Base-by-base conservation (phyloP, 2,113 vertebrate species). In the Cephalopterus ornatus region DNA sequence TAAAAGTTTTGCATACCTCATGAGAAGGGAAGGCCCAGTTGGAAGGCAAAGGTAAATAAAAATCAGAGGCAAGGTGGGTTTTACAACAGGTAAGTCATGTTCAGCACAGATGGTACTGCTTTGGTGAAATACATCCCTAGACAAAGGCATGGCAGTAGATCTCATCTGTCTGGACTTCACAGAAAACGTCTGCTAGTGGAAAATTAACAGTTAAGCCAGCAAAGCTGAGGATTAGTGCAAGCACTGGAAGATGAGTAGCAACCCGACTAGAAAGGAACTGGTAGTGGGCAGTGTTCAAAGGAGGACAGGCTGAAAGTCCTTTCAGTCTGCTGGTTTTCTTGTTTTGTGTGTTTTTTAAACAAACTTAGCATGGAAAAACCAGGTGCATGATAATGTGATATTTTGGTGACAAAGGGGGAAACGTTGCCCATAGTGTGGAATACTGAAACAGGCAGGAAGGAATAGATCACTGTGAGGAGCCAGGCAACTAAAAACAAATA, bases 401-500 rank as follows among this genome's bases (percentile, higher is more conserved):
- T 59, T 95, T 81, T 74, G 56, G 56, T 86, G 86, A 76, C 72
- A 46, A 62, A 78, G 68, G 52, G 65, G 66, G 86, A 33, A 75
- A 32, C 24, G 7, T 42, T 78, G 56, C 41, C 94, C 26, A 47
- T 75, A 49, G 84, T 88, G 66, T 68, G 28, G 49, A 92, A 92
- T 65, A 76, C 52, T 75, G 62, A 92, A 95, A 84, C 53, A 42
- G 1, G 8, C 18, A 62, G 78, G 85, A 92, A 82, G 67, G 70
- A 88, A 95, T 8, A 91, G 88, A 80, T 81, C 92, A 84, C 65
- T 67, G 22, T 15, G 33, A 93, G 83, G 77, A 95, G 33, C 93
- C 61, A 92, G 75, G 94, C 59, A 95, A 93, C 93, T 81, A 16
- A 84, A 91, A 96, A 67, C 93, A 95, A 95, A 63, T 77, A 97